Percentiles rank a stretch among this genome's conserved stretches.
Conservation (phyloP, 2,888 invertebrate genomes). For the Agonopterix arenella region DNA sequence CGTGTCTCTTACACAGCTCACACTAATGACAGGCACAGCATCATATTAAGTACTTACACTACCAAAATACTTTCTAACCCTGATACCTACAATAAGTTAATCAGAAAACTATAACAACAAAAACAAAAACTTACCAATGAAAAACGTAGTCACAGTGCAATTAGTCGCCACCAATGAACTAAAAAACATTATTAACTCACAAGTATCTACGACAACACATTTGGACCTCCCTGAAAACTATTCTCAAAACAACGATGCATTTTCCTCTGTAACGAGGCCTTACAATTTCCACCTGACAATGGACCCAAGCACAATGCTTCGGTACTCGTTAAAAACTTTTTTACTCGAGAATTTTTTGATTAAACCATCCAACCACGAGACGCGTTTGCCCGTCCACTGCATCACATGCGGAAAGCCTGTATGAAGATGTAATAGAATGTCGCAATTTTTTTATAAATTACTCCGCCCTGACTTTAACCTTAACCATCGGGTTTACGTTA, state of each 20-base stretch:
- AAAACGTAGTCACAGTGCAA: conserved; percentile 48
- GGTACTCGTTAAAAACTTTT: conserved; percentile 41
- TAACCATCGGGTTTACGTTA: conserved; percentile 2
- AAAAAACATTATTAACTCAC: conserved; percentile 33
- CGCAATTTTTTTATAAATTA: conserved; percentile 1
- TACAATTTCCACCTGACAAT: conserved; percentile 29
- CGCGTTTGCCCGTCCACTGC: conserved; percentile 9
- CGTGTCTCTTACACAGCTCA: no score
- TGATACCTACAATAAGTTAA: no score
- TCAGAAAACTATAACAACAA: no score
- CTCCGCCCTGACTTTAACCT: conserved; percentile 1
- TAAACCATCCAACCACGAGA: conserved; percentile 1
- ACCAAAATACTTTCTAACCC: no score
- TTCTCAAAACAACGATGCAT: conserved; percentile 34
- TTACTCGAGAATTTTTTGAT: conserved; percentile 7
- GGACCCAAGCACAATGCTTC: conserved; percentile 30
- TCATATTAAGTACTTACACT: no score
- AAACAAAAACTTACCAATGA: conserved; percentile 44
- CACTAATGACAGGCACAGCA: no score
- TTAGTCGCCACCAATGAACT: conserved; percentile 21
- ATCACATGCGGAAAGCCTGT: conserved; percentile 4
- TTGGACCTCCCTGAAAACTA: conserved; percentile 22
- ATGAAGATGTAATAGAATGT: conserved; percentile 7
- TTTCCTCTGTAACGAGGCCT: conserved; percentile 26
- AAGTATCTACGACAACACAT: conserved; percentile 13